These are phyloP conservation scores for Notothenia rossii DNA, from an alignment of 2,113 vertebrate species.

Conservation along the genomic window DNA sequence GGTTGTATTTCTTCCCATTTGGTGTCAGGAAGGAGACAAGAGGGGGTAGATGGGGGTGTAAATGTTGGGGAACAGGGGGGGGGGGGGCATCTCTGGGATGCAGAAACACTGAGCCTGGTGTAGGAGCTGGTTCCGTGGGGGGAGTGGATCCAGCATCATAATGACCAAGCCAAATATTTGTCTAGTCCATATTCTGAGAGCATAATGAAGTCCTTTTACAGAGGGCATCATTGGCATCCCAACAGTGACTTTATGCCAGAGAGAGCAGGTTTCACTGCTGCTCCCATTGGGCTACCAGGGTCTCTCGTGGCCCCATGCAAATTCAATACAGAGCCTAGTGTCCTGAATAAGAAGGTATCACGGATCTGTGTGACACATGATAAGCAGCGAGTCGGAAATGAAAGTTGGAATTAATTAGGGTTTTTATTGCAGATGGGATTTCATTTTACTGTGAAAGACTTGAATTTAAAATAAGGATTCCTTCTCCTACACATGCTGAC, in stretches of 20 bases:
- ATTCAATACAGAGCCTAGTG: slow-evolving; percentile 65
- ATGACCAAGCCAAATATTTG: slow-evolving; percentile 85
- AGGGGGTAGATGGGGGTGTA: slow-evolving; percentile 17
- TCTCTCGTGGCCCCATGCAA: slow-evolving; percentile 70
- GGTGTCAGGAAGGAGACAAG: slow-evolving; percentile 37
- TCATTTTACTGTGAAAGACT: slow-evolving; percentile 31
- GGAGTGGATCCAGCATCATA: slow-evolving; percentile 78
- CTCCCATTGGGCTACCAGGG: slow-evolving; percentile 74
- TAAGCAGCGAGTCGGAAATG: slow-evolving; percentile 50
- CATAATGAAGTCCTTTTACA: slow-evolving; percentile 83
- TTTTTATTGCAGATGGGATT: slow-evolving; percentile 49
- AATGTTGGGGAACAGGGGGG: slow-evolving; percentile 7
- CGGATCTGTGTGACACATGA: slow-evolving; percentile 64
- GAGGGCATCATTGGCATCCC: slow-evolving; percentile 80
- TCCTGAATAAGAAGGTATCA: slow-evolving; percentile 66
- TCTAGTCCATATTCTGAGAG: slow-evolving; percentile 79
- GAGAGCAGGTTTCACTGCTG: slow-evolving; percentile 79
- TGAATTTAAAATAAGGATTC: slow-evolving; percentile 39
- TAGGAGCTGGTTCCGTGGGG: slow-evolving; percentile 62
- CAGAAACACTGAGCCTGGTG: slow-evolving; percentile 77
- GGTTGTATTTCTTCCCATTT: slow-evolving; percentile 23
- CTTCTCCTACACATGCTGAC: slow-evolving; percentile 35
- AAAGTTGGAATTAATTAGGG: slow-evolving; percentile 6
- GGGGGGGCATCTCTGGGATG: slow-evolving; percentile 50
- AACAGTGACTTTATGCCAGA: slow-evolving; percentile 76